Evolutionary conservation across 2,113 vertebrate species (phyloP).

Genomic region (Ahaetulla prasina): DNA sequence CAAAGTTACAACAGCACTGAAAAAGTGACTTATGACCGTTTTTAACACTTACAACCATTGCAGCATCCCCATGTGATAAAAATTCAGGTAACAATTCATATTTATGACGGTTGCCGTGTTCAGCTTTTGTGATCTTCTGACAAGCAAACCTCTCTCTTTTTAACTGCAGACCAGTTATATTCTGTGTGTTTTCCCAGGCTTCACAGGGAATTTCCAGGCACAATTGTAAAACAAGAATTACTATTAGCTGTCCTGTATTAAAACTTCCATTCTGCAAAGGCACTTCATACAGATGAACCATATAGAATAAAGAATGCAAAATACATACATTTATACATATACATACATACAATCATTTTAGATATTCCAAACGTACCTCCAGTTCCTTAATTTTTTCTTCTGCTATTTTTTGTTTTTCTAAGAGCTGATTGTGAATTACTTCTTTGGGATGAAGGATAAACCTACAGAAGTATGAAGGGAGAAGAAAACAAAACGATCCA

Average conservation of each 20-base stretch:
- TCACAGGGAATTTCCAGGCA: neutral
- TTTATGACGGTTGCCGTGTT: too few species aligned
- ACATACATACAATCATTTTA: neutral
- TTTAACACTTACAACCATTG: too few species aligned
- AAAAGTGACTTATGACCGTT: too few species aligned
- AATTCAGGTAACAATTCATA: too few species aligned
- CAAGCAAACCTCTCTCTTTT: neutral
- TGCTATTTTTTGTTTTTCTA: constrained; percentile 89
- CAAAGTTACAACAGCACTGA: too few species aligned
- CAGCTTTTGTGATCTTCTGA: too few species aligned
- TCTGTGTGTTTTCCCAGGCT: neutral
- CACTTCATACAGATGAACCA: neutral
- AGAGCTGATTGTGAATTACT: constrained; percentile 87
- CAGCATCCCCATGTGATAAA: too few species aligned
- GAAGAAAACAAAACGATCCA: constrained; percentile 20
- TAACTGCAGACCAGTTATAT: neutral
- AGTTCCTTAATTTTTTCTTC: constrained; percentile 96
- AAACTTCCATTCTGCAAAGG: neutral
- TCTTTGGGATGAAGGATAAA: constrained; percentile 94
- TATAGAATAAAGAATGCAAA: neutral
- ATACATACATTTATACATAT: neutral
- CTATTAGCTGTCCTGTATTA: neutral
- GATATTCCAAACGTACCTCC: constrained; percentile 75
- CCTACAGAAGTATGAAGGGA: constrained; percentile 68
- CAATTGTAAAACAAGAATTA: neutral